phyloP scores from a whole-genome alignment of 1,140 invertebrate genomes.

The Panulirus ornatus region DNA sequence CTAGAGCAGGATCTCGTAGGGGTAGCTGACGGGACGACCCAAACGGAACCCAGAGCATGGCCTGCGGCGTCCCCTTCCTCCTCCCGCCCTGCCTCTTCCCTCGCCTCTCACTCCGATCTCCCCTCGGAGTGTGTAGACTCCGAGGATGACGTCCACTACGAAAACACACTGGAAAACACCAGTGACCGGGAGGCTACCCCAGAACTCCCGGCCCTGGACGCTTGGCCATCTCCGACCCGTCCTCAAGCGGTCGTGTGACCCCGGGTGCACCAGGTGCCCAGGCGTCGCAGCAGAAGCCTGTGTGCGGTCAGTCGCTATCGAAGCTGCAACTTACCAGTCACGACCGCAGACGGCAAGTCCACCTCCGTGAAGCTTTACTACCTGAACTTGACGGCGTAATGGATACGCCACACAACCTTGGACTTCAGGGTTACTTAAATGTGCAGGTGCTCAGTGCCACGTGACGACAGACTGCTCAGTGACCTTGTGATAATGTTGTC shows the following conservation, averaged over 20 bases:
- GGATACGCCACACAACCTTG: too few relatives aligned
- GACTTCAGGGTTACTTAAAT: background rate
- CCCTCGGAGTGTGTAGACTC: conserved; percentile 69
- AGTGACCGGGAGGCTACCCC: background rate
- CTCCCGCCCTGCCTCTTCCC: conserved; percentile 65
- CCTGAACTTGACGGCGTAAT: background rate
- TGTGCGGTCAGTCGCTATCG: background rate
- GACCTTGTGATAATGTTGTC: conserved; percentile 32
- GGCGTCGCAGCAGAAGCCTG: background rate
- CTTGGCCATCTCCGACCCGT: conserved; percentile 7
- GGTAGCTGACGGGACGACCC: conserved; percentile 48
- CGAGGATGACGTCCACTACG: conserved; percentile 49
- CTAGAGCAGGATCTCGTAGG: conserved; percentile 10
- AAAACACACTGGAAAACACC: background rate
- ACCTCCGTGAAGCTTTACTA: background rate
- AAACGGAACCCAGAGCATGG: conserved; percentile 31
- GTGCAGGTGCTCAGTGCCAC: background rate
- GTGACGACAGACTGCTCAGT: conserved; percentile 34
- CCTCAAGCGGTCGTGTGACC: conserved; percentile 34
- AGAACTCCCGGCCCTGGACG: background rate
- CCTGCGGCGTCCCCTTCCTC: conserved; percentile 41
- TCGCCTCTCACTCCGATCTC: conserved; percentile 68
- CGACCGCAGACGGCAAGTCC: background rate
- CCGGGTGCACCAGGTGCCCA: background rate
- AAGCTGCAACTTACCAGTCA: background rate